Base-by-base conservation (phyloP, 2,888 invertebrate genomes). In the Eupithecia centaureata region DNA sequence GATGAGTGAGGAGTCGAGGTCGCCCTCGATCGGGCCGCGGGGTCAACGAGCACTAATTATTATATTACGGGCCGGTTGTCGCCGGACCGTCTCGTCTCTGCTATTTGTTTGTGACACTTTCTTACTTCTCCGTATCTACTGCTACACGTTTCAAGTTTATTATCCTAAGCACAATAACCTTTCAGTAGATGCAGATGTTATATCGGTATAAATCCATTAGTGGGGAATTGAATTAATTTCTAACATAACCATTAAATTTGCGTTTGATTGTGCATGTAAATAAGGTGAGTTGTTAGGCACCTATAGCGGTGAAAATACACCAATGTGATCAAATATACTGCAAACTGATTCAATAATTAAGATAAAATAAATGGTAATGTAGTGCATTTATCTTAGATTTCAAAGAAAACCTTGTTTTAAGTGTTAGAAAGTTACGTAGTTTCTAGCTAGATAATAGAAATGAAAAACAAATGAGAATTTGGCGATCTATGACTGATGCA, bases 21-120 rank as follows among this genome's bases (percentile, higher is more conserved):
- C 35, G 5, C 5, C 35, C 42, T 42, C 42, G 18, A 42, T 18
- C 18, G 8, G 51, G 12, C 51, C 22, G 61, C 30, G 63, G 51
- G 61, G 68, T 68, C 68, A 68, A 68, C 42, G 62, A 65, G 65
- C 62, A 54, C 61, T 65, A 68, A 68, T 68, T n/a, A n/a, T n/a
- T n/a, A n/a, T n/a, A n/a, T n/a, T 65, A 22, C 51, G 22, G 25
- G 2, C 25, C 4, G 51, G 22, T 22, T 2, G 47, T 18, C 47
- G 22, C n/a, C n/a, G n/a, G n/a, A n/a, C n/a, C n/a, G n/a, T n/a
- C n/a, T n/a, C n/a, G n/a, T n/a, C n/a, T n/a, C n/a, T n/a, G n/a
- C n/a, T 22, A 22, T 13, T 0, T 25, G 18, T 51, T 25, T 25
- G 12, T 25, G 25, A 51, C 51, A 51, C 51, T 51, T 13, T 25